Percentiles rank a stretch among this genome's conserved stretches.
phyloP scores from a whole-genome alignment of 2,113 vertebrate species.

The Channa argus region DNA sequence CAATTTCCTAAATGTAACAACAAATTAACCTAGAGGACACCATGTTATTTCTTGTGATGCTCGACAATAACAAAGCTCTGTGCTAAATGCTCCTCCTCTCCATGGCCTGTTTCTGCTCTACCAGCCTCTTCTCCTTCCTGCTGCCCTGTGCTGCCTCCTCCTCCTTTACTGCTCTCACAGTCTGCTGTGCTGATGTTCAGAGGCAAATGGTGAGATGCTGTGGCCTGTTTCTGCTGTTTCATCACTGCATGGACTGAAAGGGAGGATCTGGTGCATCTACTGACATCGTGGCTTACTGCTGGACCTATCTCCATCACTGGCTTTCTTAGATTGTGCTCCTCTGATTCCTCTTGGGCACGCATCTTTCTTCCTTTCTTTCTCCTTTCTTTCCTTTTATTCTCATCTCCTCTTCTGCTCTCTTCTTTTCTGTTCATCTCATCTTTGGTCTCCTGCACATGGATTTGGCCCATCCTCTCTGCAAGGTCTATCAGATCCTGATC shows the following conservation, averaged over 20 bases:
- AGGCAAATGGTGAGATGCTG: background rate
- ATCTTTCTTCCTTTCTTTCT: background rate
- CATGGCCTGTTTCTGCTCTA: background rate
- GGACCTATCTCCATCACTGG: background rate
- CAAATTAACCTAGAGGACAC: background rate
- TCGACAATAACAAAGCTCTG: conserved; percentile 59
- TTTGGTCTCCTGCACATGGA: conserved; percentile 34
- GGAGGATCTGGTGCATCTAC: background rate
- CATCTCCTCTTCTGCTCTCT: background rate
- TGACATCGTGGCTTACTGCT: background rate
- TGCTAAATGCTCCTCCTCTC: conserved; percentile 22
- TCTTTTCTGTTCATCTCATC: background rate
- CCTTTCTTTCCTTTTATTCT: background rate
- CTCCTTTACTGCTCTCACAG: background rate
- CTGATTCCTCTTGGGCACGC: conserved; percentile 3
- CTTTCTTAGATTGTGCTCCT: background rate
- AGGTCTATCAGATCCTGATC: conserved; percentile 40
- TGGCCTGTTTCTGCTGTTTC: conserved; percentile 1
- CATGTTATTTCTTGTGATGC: background rate
- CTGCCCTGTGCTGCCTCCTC: background rate
- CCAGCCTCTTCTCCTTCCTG: background rate
- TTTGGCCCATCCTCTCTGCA: conserved; percentile 63
- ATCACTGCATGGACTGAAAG: background rate
- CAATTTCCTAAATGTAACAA: too few relatives aligned
- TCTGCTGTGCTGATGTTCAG: background rate